phyloP scores from a whole-genome alignment of 2,113 vertebrate species.

The Pipra filicauda region DNA sequence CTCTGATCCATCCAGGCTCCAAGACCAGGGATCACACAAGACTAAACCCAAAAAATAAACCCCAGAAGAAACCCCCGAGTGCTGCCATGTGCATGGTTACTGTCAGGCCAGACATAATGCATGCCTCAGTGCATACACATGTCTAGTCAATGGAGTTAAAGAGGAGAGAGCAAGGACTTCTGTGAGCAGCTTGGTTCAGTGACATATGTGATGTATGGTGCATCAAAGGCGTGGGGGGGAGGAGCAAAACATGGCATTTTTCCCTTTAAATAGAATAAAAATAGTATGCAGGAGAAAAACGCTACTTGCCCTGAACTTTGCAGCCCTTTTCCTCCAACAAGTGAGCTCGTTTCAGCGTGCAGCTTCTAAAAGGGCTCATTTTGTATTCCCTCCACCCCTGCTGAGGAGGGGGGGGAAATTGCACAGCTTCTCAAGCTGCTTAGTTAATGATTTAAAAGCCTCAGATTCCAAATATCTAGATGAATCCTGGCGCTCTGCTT shows the following conservation, averaged over 20 bases:
- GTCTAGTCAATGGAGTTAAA: neutral
- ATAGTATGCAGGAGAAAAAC: neutral
- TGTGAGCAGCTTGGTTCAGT: neutral
- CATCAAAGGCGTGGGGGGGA: neutral
- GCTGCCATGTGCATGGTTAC: neutral
- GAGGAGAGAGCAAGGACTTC: neutral
- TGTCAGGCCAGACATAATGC: neutral
- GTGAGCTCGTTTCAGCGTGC: neutral
- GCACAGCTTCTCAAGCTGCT: constrained; percentile 13
- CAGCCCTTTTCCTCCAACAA: neutral
- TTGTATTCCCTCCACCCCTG: neutral
- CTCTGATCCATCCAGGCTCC: neutral
- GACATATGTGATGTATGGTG: neutral
- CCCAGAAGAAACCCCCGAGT: neutral
- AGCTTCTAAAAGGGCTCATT: neutral
- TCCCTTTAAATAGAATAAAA: neutral
- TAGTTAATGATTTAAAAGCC: constrained; percentile 44
- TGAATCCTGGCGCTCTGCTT: constrained; percentile 13
- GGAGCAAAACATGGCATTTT: neutral
- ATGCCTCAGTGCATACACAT: accelerated
- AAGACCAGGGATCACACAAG: neutral
- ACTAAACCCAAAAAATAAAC: neutral
- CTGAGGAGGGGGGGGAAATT: neutral
- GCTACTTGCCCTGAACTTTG: neutral
- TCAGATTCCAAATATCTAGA: neutral